These are phyloP conservation scores for Ctenodactylus gundi DNA, from an alignment of 2,113 vertebrate species.

Conservation along the genomic window DNA sequence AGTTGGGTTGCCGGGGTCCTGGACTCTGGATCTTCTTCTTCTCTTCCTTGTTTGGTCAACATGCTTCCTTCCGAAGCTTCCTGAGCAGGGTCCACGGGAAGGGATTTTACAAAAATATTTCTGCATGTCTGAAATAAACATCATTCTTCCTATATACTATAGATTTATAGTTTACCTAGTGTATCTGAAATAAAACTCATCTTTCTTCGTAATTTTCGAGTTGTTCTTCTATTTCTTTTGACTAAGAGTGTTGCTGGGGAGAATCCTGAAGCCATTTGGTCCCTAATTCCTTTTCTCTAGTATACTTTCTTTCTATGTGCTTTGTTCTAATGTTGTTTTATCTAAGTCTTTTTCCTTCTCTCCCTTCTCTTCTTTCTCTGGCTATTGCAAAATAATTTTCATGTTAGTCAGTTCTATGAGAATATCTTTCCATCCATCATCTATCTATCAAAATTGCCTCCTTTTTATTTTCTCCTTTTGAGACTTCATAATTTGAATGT, in stretches of 20 bases:
- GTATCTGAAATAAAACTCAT: background rate
- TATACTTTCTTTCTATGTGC: background rate
- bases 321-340: conserved; percentile 8
- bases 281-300: background rate
- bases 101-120: background rate
- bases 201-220: conserved; percentile 32
- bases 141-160: background rate
- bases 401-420: background rate
- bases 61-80: background rate
- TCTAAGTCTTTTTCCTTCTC: background rate
- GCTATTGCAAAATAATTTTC: background rate
- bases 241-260: background rate
- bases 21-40: background rate
- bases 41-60: background rate
- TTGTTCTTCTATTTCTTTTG: background rate
- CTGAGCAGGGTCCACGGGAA: background rate
- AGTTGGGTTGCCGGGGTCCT: background rate
- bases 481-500: background rate
- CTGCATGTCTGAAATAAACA: background rate
- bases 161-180: conserved; percentile 36
- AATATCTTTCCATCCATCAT: no score
- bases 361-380: background rate
- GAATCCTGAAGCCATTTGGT: background rate
- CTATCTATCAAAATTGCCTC: no score
- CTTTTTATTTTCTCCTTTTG: background rate